Percentiles rank a stretch among this genome's conserved stretches.
Evolutionary conservation across 2,113 vertebrate genomes (phyloP).

Genomic region (Salminus brasiliensis): DNA sequence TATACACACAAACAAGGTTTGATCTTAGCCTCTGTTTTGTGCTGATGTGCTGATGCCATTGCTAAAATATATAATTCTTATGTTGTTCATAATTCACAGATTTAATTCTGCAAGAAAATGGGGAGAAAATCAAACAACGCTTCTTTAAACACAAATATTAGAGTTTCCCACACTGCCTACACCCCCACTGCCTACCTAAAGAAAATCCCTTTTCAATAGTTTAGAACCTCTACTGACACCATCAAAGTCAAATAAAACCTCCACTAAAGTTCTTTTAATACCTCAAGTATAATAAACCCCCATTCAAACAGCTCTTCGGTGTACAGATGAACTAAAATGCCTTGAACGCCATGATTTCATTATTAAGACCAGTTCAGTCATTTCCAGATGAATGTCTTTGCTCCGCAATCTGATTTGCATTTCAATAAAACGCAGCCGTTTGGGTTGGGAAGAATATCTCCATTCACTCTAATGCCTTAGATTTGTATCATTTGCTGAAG

Average conservation of each 20-base stretch:
- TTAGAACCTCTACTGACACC: neutral
- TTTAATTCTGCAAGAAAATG: no score
- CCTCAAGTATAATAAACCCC: neutral
- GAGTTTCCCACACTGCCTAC: no score
- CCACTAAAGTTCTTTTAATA: neutral
- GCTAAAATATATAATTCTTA: no score
- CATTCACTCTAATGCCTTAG: neutral
- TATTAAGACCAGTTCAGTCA: neutral
- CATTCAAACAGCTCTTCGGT: neutral
- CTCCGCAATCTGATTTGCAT: slow-evolving; percentile 4
- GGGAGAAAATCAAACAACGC: no score
- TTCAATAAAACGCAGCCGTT: neutral
- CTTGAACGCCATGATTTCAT: neutral
- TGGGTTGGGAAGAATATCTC: neutral
- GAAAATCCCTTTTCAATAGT: neutral
- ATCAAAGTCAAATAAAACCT: neutral
- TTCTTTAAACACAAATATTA: neutral
- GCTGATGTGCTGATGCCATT: no score
- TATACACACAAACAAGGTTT: no score
- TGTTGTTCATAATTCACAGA: no score
- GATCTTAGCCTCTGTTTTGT: no score
- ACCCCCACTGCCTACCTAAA: neutral
- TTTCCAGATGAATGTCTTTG: neutral
- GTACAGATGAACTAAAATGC: neutral
- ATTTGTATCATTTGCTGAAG: neutral